A percentile compares a stretch with the other conserved stretches of the same genome.
phyloP scores from a whole-genome alignment of 2,888 invertebrate species.

The Andrena chrysosceles region DNA sequence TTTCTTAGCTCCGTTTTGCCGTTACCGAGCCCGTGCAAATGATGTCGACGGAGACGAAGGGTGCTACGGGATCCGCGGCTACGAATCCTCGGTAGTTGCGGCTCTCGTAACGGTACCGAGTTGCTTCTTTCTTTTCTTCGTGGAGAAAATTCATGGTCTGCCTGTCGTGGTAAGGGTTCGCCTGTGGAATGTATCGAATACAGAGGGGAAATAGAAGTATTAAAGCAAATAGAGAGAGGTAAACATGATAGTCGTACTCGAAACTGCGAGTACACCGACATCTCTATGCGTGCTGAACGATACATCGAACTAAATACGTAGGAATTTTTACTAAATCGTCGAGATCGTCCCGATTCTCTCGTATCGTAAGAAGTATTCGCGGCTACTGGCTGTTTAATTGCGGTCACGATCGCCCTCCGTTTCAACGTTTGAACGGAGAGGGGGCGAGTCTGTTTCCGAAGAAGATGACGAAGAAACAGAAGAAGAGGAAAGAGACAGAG shows the following conservation, averaged over 20 bases:
- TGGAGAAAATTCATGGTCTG: conserved; percentile 24
- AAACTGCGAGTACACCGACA: conserved; percentile 30
- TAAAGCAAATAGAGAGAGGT: conserved; percentile 16
- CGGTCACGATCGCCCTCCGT: conserved; percentile 31
- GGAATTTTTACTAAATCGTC: conserved; percentile 59
- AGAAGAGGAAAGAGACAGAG: neutral
- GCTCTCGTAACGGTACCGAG: conserved; percentile 11
- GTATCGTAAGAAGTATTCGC: conserved; percentile 37
- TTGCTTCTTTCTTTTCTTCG: conserved; percentile 28
- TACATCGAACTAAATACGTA: conserved; percentile 67
- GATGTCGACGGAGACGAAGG: neutral
- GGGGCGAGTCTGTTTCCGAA: conserved; percentile 13
- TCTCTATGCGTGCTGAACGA: conserved; percentile 41
- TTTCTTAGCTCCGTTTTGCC: conserved; percentile 3
- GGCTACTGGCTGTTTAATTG: conserved; percentile 26
- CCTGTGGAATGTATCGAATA: conserved; percentile 22
- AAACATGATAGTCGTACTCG: conserved; percentile 22
- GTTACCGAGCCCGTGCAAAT: neutral
- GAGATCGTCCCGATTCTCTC: conserved; percentile 43
- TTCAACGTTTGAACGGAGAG: neutral
- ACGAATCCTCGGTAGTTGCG: neutral
- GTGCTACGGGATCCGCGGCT: neutral
- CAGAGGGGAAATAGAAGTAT: conserved; percentile 1
- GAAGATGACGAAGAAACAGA: neutral
- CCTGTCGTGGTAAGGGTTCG: conserved; percentile 12